A percentile compares a stretch with the other conserved stretches of the same genome.
phyloP scores from a whole-genome alignment of 1,140 invertebrate species.

The Cotesia typhae region DNA sequence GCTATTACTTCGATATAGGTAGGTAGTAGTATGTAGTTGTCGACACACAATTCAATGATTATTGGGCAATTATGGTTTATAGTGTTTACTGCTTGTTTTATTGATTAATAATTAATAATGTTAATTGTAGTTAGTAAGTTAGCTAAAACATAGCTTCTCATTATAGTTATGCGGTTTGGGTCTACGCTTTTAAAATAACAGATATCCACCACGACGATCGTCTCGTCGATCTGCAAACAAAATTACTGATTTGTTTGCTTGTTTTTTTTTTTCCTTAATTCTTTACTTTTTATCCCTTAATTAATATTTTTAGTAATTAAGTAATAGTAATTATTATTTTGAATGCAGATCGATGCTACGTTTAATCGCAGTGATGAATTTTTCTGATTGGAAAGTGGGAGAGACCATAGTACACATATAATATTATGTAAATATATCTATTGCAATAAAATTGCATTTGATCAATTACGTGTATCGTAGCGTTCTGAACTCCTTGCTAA shows the following conservation, averaged over 20 bases:
- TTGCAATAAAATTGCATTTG: slow-evolving; percentile 66
- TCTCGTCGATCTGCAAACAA: slow-evolving; percentile 4
- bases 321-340: neutral
- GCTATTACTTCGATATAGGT: slow-evolving; percentile 68
- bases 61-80: slow-evolving; percentile 66
- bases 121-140: slow-evolving; percentile 68
- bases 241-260: slow-evolving; percentile 8
- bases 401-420: slow-evolving; percentile 68
- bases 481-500: slow-evolving; percentile 67
- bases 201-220: slow-evolving; percentile 29
- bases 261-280: slow-evolving; percentile 13
- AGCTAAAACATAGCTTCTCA: slow-evolving; percentile 64
- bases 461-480: slow-evolving; percentile 63
- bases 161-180: slow-evolving; percentile 65
- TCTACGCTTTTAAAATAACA: slow-evolving; percentile 61
- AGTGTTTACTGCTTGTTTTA: slow-evolving; percentile 67
- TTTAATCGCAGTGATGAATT: slow-evolving; percentile 46
- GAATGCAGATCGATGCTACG: slow-evolving; percentile 41
- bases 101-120: slow-evolving; percentile 67
- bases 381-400: slow-evolving; percentile 64
- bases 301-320: neutral
- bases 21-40: slow-evolving; percentile 68
- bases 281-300: neutral
- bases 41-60: slow-evolving; percentile 68
- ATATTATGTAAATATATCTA: slow-evolving; percentile 66